Evolutionary conservation across 2,113 vertebrate species (phyloP).

Genomic region (Coptodon rendalli): DNA sequence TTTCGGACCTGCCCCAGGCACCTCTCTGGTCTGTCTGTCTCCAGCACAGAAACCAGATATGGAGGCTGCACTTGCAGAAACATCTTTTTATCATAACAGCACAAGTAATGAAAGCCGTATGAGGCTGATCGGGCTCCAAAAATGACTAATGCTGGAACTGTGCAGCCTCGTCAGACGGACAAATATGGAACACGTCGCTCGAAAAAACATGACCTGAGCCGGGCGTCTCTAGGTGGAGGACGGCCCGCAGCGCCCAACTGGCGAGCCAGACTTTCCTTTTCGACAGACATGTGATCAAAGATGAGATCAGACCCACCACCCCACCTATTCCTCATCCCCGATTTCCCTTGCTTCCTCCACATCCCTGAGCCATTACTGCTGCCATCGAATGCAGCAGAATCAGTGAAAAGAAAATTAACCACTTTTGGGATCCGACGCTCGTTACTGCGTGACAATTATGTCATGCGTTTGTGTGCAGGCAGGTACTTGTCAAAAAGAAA

Average conservation of each 20-base stretch:
- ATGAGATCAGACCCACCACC: background rate
- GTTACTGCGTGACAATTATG: background rate
- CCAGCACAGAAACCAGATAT: background rate
- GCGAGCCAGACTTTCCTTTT: constrained; percentile 10
- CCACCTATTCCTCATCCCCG: background rate
- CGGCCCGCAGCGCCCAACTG: background rate
- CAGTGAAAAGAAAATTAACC: background rate
- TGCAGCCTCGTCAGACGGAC: constrained; percentile 38
- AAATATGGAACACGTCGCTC: constrained; percentile 32
- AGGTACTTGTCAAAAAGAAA: constrained; percentile 27
- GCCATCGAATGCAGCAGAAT: background rate
- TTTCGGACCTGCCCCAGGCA: constrained; percentile 8
- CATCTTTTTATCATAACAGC: constrained; percentile 58
- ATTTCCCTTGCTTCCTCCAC: constrained; percentile 13
- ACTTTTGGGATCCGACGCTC: background rate
- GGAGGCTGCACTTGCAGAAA: constrained; percentile 24
- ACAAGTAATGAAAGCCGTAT: constrained; percentile 53
- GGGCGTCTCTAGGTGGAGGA: constrained; percentile 13
- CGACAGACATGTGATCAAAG: constrained; percentile 27
- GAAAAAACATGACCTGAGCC: constrained; percentile 27
- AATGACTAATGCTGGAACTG: constrained; percentile 59
- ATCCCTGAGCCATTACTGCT: constrained; percentile 10
- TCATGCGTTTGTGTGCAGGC: background rate
- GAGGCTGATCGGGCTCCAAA: constrained; percentile 40
- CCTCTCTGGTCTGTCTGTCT: constrained; percentile 19